Conservation (phyloP, 2,113 vertebrate species). For the Xiphias gladius region DNA sequence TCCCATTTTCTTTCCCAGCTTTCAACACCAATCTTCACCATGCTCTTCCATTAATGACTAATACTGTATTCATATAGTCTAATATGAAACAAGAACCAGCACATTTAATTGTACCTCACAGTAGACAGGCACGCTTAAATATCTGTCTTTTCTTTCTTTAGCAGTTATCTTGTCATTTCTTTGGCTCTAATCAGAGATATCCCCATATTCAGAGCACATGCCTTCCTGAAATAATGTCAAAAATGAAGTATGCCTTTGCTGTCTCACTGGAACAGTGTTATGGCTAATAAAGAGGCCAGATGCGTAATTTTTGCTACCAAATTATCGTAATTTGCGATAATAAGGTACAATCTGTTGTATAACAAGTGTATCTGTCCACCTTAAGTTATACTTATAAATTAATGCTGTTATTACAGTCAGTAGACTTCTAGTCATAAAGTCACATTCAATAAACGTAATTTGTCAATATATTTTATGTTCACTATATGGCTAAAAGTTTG, state of each 20-base stretch:
- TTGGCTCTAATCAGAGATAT: constrained; percentile 13
- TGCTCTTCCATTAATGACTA: constrained; percentile 31
- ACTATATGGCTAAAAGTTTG: background rate
- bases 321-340: constrained; percentile 12
- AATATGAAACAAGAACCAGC: constrained; percentile 35
- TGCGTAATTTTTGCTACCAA: constrained; percentile 28
- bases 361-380: background rate
- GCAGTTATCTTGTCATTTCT: constrained; percentile 22
- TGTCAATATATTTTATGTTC: background rate
- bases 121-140: background rate
- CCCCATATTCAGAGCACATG: constrained; percentile 5
- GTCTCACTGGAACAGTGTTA: background rate
- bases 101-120: constrained; percentile 53
- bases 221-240: background rate
- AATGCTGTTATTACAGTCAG: background rate
- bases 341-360: constrained; percentile 20
- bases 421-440: too few relatives aligned
- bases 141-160: constrained; percentile 12
- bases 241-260: background rate
- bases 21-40: constrained; percentile 12
- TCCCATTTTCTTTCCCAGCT: constrained; percentile 33
- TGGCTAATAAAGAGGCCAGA: constrained; percentile 28
- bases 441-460: background rate
- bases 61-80: constrained; percentile 32
- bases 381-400: background rate